Conservation (phyloP, 2,888 invertebrate species). For the Parelbella ahira region DNA sequence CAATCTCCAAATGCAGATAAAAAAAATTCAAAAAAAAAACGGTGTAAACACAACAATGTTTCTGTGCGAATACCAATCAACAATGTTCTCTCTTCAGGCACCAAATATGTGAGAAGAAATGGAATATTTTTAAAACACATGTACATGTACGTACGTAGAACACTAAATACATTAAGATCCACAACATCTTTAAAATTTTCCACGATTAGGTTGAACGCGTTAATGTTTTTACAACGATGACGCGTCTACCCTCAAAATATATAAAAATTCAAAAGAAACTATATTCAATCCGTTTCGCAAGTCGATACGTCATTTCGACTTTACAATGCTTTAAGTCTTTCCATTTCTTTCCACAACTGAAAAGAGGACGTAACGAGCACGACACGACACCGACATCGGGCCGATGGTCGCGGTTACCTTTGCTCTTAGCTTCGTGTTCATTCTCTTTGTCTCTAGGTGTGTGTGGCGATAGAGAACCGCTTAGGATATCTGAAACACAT, state of each 20-base stretch:
- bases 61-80: slow-evolving; percentile 67
- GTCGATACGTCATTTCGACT: no score
- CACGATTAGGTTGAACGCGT: no score
- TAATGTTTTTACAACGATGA: no score
- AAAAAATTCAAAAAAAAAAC: slow-evolving; percentile 43
- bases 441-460: slow-evolving; percentile 84
- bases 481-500: slow-evolving; percentile 86
- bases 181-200: no score
- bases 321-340: not conserved
- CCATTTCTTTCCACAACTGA: slow-evolving; percentile 29
- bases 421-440: slow-evolving; percentile 88
- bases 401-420: slow-evolving; percentile 78
- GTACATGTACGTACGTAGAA: no score
- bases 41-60: slow-evolving; percentile 36
- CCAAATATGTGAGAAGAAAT: slow-evolving; percentile 13
- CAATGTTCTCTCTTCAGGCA: slow-evolving; percentile 43
- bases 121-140: slow-evolving; percentile 3
- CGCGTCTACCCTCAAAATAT: no score
- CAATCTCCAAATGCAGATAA: slow-evolving; percentile 48
- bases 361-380: slow-evolving; percentile 48
- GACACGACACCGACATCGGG: slow-evolving; percentile 45
- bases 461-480: slow-evolving; percentile 84
- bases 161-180: no score
- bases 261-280: no score
- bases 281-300: no score